Base-by-base conservation (phyloP, 2,797 vertebrate genomes). In the Acipenser transmontanus region DNA sequence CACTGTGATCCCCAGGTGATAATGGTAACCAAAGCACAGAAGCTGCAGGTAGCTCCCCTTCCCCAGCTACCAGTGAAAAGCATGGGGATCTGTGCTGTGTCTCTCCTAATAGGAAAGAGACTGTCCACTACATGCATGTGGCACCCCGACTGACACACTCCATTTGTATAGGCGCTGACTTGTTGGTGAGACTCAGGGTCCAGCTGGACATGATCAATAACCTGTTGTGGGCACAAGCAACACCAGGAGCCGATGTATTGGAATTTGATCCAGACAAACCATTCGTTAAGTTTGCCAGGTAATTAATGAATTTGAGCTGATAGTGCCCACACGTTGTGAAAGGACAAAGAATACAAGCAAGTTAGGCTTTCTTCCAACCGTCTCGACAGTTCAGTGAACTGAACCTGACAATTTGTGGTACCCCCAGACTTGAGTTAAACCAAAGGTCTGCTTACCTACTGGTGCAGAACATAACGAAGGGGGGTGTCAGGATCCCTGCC, bases 321-420 rank as follows among this genome's bases (percentile, higher is more conserved):
- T 59, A 1, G 9, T 64, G 6, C 62, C 67, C 8, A 20, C 52
- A 6, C 1, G 20, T 68, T 6, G 3, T 8, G 10, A 47, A 34
- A 2, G 61, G 13, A n/a, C 61, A 68, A 52, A 1, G 17, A 4
- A 8, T 49, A 6, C 12, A 49, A 5, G 2, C 11, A 20, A 12
- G 61, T 2, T 47, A 57, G 7, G 61, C 66, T 10, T 68, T 68
- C 67, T 63, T 68, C 47, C 67, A 68, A 14, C 50, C 67, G 1
- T 9, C 51, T 5, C 8, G n/a, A 7, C 2, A 8, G 8, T 59
- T 68, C 61, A 11, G n/a, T n/a, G 50, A 47, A 7, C 51, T 62
- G 3, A 12, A 62, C 0, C 10, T 63, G 2, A 7, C 13, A 0
- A 11, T 17, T 2, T 52, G 7, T 52, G 63, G n/a, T 10, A 50